These are phyloP conservation scores for Panzeria rudis DNA, from an alignment of 2,888 invertebrate species.

Conservation along the genomic window DNA sequence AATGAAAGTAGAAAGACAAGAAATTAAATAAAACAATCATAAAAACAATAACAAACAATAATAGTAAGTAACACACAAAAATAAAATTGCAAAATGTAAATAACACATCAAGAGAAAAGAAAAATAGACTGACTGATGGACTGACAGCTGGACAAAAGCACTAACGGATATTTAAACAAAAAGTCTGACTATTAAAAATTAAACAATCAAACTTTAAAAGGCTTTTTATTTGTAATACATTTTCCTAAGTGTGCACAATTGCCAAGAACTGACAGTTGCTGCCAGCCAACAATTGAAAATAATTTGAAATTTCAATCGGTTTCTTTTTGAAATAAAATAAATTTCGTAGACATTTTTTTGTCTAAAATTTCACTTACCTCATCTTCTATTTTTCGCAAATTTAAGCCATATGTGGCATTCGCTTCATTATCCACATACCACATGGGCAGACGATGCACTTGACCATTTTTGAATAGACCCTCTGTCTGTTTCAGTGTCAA, in stretches of 20 bases:
- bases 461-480: constrained; percentile 90
- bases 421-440: constrained; percentile 92
- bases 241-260: neutral
- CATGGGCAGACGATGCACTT: constrained; percentile 87
- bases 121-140: neutral
- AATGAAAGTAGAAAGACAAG: constrained; percentile 67
- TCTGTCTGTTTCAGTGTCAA: constrained; percentile 90
- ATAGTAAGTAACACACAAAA: neutral
- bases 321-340: neutral
- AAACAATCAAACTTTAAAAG: neutral
- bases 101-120: neutral
- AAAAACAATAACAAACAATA: neutral
- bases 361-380: constrained; percentile 77
- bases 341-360: neutral
- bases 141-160: neutral
- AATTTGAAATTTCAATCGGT: constrained; percentile 25
- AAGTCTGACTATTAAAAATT: neutral
- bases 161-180: no score
- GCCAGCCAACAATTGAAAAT: constrained; percentile 9
- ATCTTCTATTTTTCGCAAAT: constrained; percentile 89
- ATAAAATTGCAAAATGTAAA: constrained; percentile 10
- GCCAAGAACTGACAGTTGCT: constrained; percentile 24
- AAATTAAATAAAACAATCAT: constrained; percentile 52
- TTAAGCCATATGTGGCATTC: constrained; percentile 90
- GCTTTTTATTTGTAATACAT: neutral